Conservation (phyloP, 2,888 invertebrate species). For the Agonum fuliginosum region DNA sequence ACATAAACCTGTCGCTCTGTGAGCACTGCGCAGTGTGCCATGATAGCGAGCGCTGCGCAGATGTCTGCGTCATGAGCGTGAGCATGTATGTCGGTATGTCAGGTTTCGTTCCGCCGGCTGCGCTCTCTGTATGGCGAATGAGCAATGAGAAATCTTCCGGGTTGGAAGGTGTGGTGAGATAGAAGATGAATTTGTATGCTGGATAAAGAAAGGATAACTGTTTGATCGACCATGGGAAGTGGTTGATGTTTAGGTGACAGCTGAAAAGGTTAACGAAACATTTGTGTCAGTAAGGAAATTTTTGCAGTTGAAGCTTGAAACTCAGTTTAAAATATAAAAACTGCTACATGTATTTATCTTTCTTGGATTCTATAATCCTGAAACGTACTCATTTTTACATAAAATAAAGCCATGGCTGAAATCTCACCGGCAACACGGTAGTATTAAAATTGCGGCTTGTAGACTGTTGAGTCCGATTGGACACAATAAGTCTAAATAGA, state of each 20-base stretch:
- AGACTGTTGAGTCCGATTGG: too few species aligned
- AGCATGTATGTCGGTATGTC: conserved; percentile 21
- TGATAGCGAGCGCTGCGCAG: conserved; percentile 19
- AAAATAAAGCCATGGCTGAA: too few species aligned
- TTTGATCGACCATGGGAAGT: background rate
- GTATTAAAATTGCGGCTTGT: too few species aligned
- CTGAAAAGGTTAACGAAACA: background rate
- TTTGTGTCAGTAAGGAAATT: background rate
- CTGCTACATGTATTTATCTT: too few species aligned
- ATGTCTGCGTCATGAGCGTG: conserved; percentile 18
- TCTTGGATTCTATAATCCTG: too few species aligned
- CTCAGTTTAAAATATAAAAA: too few species aligned
- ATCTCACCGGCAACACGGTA: too few species aligned
- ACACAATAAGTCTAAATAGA: too few species aligned
- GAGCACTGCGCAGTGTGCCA: conserved; percentile 32
- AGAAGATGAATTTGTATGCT: background rate
- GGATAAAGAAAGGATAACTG: background rate
- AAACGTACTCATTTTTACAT: too few species aligned
- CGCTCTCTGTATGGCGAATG: conserved; percentile 29
- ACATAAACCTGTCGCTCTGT: conserved; percentile 2
- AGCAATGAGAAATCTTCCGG: conserved; percentile 13
- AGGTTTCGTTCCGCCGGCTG: conserved; percentile 20
- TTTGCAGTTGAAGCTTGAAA: too few species aligned
- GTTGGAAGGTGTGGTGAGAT: conserved; percentile 20
- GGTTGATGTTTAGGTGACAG: background rate